Evolutionary conservation across 2,888 invertebrate species (phyloP), one percentile per base, ranked within the genome.

Genomic region (Mellilla xanthometata): DNA sequence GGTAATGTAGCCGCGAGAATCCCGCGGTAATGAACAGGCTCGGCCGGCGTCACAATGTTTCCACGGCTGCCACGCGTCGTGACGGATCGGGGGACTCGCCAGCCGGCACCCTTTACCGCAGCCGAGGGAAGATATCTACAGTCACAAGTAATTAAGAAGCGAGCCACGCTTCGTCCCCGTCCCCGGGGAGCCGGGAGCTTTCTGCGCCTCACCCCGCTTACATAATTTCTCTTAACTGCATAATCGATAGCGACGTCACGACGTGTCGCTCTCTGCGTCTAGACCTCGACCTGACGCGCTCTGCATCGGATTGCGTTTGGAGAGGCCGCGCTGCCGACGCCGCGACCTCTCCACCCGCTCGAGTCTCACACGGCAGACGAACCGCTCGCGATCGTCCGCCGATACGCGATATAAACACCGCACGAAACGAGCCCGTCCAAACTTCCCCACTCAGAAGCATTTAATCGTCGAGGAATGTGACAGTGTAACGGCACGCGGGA

Each of bases 61-160:
- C 75, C 72, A 77, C 71, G 68, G 52, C 53, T 56, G 58, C 58
- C 60, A 60, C 58, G 62, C 59, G 57, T 59, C 60, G 42, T 44
- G 50, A 36, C 46, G 49, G 48, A 41, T 39, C 34, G 44, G 29
- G 51, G 52, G 46, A 28, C 52, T 46, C 39, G 38, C 56, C 62
- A 69, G 57, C 60, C 59, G 62, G 70, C 72, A 74, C 75, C 76
- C 75, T 76, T 76, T 72, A 69, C 70, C 70, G 66, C 65, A 66
- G 50, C 59, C 56, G 52, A 66, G 64, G 67, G 65, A 72, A 72
- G 70, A 75, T 78, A 77, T 80, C 76, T 76, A 73, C 62, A 75
- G 78, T 78, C 78, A 76, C 79, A 71, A 79, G 84, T 83, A 84
- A 86, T 85, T 83, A 83, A 80, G 82, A 78, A 81, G 66, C 79